Evolutionary conservation across 2,113 vertebrate genomes (phyloP), one percentile per base, ranked within the genome.

Genomic region (Macroglossus sobrinus): DNA sequence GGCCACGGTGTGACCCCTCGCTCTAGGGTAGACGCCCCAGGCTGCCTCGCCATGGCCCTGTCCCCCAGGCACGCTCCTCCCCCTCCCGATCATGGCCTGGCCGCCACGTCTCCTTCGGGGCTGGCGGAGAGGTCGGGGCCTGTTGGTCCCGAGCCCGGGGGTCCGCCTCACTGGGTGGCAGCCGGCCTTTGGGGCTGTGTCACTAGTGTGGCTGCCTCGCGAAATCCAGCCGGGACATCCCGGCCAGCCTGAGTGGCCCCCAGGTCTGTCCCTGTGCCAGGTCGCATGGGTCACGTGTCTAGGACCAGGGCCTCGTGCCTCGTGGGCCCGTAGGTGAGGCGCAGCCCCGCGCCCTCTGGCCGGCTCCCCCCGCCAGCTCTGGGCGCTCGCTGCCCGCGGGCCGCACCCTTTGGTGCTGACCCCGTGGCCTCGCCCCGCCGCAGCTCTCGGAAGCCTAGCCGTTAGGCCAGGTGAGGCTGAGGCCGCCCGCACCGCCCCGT

Each of bases 401-500:
- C 95, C 63, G 93, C 97, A 94, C 97, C 95, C 94, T 96, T 95
- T 97, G 97, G 94, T 97, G 96, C 95, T 91, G 95, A 98, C 97
- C 96, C 97, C 94, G 92, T 95, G 90, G 95, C 96, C 95, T 95
- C 98, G 97, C 97, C 97, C 97, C 93, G 82, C 97, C 95, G 98
- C 96, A 97, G 98, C 30, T 89, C 97, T 84, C 97, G 98, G 98
- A 89, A 88, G 97, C 88, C 55, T 88, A 97, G 98, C 94, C 63
- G 87, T 98, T 97, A 97, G 98, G 98, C 97, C 94, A 97, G 97
- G 98, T 97, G 97, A 98, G 97, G 98, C 98, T 95, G 98, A 87
- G 97, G 96, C 97, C 97, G 93, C 97, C 96, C 97, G 98, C 98
- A 97, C 98, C 98, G 98, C 98, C 96, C 98, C 97, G 96, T 98